Evolutionary conservation across 2,113 vertebrate species (phyloP).

Genomic region (Hyperopisus bebe): DNA sequence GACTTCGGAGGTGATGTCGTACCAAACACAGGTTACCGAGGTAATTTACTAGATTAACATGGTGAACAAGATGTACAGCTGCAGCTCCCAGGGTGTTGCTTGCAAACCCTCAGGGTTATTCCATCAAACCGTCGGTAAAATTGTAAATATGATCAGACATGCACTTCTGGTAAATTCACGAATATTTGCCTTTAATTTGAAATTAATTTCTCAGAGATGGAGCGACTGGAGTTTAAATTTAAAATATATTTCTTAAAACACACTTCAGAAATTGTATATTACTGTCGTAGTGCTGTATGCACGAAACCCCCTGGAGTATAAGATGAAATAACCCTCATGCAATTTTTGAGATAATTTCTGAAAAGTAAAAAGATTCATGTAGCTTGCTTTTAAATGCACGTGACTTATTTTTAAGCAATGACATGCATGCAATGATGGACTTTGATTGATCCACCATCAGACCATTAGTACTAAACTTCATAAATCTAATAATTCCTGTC

Average conservation of each 20-base stretch:
- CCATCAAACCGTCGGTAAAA: background rate
- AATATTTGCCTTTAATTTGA: background rate
- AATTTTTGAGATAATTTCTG: background rate
- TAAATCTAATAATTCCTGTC: background rate
- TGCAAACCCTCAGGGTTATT: constrained; percentile 34
- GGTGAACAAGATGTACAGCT: constrained; percentile 19
- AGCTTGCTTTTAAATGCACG: background rate
- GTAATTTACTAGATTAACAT: constrained; percentile 59
- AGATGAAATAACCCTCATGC: constrained; percentile 31
- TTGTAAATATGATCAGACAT: background rate
- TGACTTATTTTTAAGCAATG: background rate
- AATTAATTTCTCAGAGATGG: background rate
- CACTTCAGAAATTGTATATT: background rate
- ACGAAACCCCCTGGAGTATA: background rate
- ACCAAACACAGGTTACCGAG: constrained; percentile 58
- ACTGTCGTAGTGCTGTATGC: background rate
- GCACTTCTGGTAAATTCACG: constrained; percentile 12
- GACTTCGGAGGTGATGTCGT: constrained; percentile 60
- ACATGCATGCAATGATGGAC: background rate
- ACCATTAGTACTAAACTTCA: background rate
- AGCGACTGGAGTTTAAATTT: background rate
- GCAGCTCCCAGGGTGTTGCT: constrained; percentile 22
- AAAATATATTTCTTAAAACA: background rate
- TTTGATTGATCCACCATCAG: background rate
- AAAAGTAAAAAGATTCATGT: background rate